These are phyloP conservation scores for Spodoptera litura DNA, from an alignment of 1,140 invertebrate species.

Conservation along the genomic window DNA sequence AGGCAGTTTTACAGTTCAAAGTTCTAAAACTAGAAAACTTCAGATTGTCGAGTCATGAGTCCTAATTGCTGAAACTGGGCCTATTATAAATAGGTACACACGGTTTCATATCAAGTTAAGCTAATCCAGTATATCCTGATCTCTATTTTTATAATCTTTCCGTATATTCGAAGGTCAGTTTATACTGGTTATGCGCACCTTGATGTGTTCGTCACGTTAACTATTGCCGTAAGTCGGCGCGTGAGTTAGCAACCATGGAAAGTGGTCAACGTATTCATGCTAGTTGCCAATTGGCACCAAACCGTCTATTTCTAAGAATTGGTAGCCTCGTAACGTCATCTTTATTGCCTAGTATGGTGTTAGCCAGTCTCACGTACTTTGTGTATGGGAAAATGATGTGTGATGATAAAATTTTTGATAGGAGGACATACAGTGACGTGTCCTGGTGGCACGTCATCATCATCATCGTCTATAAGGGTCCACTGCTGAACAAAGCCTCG, in stretches of 20 bases:
- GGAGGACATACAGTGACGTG: no score
- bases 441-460: no score
- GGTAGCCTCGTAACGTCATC: neutral
- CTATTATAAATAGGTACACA: conserved; percentile 1
- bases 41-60: neutral
- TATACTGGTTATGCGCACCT: no score
- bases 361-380: neutral
- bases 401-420: neutral
- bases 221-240: neutral
- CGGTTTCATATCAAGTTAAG: no score
- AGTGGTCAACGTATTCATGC: conserved; percentile 35
- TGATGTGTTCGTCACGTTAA: neutral
- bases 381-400: neutral
- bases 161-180: no score
- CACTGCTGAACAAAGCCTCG: no score
- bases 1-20: neutral
- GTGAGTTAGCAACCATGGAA: conserved; percentile 17
- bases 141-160: no score
- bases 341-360: conserved; percentile 29
- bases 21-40: neutral
- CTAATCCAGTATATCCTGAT: no score
- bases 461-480: no score
- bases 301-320: conserved; percentile 19
- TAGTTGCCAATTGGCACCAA: conserved; percentile 42
- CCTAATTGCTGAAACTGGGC: neutral